Percentiles rank a stretch among this genome's conserved stretches.
Evolutionary conservation across 2,113 vertebrate species (phyloP).

Genomic region (Eleginops maclovinus): DNA sequence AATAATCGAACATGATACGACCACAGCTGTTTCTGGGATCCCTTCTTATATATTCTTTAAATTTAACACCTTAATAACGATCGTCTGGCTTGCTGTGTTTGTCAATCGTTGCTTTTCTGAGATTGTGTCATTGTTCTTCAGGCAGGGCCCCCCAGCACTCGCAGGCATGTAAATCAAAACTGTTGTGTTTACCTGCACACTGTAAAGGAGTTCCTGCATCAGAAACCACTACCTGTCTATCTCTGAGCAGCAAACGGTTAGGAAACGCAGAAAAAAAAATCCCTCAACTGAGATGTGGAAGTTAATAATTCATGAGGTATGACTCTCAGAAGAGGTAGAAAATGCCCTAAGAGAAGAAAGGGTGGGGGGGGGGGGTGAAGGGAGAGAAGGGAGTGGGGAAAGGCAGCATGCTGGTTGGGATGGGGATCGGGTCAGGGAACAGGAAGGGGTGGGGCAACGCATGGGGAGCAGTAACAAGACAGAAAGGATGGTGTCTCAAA

Average conservation of each 20-base stretch:
- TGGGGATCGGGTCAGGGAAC: slow-evolving; percentile 17
- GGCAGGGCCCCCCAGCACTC: background rate
- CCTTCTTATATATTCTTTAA: background rate
- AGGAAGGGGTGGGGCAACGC: slow-evolving; percentile 25
- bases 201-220: slow-evolving; percentile 11
- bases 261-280: slow-evolving; percentile 43
- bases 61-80: background rate
- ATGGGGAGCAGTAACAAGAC: slow-evolving; percentile 13
- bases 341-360: slow-evolving; percentile 58
- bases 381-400: background rate
- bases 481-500: slow-evolving; percentile 22
- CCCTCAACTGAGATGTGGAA: slow-evolving; percentile 39
- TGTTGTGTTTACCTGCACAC: slow-evolving; percentile 31
- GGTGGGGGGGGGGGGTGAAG: slow-evolving; percentile 25
- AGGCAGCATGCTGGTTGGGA: slow-evolving; percentile 19
- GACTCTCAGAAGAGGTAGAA: slow-evolving; percentile 72
- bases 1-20: no score
- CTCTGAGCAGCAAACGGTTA: slow-evolving; percentile 50
- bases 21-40: background rate
- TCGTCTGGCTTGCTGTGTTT: background rate
- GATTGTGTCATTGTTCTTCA: background rate
- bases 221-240: slow-evolving; percentile 6
- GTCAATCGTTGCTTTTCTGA: background rate
- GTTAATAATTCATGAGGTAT: slow-evolving; percentile 80
- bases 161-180: background rate